Evolutionary conservation across 2,797 vertebrate genomes (phyloP).

Genomic region (Anniella stebbinsi): DNA sequence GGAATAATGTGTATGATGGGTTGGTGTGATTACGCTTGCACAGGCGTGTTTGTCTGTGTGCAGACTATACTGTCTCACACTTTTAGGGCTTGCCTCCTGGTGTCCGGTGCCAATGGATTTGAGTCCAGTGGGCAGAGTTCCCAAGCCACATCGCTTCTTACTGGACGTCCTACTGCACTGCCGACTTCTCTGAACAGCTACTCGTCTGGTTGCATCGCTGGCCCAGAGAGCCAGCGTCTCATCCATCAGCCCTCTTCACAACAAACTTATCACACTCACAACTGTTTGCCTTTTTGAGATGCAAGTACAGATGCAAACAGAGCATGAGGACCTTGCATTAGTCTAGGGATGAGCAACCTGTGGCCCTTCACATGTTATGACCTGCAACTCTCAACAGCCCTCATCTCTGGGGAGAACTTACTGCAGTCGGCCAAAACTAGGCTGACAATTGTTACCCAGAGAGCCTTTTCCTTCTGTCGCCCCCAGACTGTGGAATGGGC

Average conservation of each 20-base stretch:
- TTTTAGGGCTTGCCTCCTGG: neutral
- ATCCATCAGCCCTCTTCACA: neutral
- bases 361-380: no score
- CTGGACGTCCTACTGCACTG: no score
- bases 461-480: no score
- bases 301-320: neutral
- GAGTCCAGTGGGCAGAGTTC: neutral
- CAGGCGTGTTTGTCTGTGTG: neutral
- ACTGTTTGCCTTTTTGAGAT: neutral
- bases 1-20: neutral
- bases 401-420: no score
- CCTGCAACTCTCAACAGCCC: no score
- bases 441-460: no score
- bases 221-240: neutral
- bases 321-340: neutral
- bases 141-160: neutral
- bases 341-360: no score
- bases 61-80: neutral
- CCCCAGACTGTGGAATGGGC: no score
- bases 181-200: neutral
- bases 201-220: neutral
- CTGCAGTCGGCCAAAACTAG: no score
- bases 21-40: neutral
- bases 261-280: neutral
- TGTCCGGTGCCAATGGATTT: neutral